phyloP scores from a whole-genome alignment of 2,797 vertebrate genomes.

The Furcifer pardalis region DNA sequence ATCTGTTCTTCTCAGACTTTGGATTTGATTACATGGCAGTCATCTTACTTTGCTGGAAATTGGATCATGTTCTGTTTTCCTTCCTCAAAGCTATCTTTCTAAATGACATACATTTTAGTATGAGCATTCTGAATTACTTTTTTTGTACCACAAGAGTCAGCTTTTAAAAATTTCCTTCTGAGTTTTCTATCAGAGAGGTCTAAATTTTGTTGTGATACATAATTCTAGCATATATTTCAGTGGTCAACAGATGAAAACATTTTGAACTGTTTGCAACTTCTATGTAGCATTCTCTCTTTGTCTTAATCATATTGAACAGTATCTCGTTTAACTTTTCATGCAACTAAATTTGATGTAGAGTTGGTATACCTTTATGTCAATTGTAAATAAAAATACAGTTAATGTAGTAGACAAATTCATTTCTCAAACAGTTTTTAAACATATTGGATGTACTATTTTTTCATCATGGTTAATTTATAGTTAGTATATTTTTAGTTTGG shows the following conservation, averaged over 20 bases:
- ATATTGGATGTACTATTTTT: neutral
- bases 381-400: neutral
- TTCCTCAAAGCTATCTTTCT: neutral
- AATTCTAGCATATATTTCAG: neutral
- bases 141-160: neutral
- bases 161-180: neutral
- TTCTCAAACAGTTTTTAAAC: neutral
- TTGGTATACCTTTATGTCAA: conserved; percentile 8
- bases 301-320: neutral
- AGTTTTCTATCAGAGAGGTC: neutral
- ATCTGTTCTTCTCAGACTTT: neutral
- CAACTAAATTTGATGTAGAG: neutral
- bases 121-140: neutral
- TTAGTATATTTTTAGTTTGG: neutral
- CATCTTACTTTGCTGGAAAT: neutral
- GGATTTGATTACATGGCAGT: neutral
- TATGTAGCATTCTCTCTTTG: neutral
- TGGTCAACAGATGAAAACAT: neutral
- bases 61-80: neutral
- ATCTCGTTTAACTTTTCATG: neutral
- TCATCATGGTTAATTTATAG: neutral
- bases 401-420: neutral
- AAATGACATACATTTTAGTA: neutral
- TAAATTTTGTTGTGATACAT: conserved; percentile 7
- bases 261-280: neutral